Evolutionary conservation across 2,113 vertebrate species (phyloP), one percentile per base, ranked within the genome.

Genomic region (Microcebus lehilahytsara): DNA sequence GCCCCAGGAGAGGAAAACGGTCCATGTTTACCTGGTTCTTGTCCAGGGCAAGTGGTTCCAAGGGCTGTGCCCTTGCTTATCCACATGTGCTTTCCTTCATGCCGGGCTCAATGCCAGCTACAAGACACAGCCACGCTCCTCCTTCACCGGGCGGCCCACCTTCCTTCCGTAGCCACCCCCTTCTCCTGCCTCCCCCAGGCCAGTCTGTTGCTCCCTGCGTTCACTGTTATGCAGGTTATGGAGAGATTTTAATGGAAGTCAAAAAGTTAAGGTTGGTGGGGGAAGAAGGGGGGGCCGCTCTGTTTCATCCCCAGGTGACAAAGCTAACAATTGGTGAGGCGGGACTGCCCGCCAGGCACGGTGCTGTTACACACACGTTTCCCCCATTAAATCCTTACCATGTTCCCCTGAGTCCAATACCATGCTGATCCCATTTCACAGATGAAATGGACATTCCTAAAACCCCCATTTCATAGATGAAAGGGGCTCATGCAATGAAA

Each of bases 101-200:
- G 3, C 19, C 46, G 62, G 27, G 56, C 17, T 89, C 6, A 49
- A 6, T n/a, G 25, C 62, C 30, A 37, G 58, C 1, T 1, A 20
- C 19, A 16, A 78, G 40, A 53, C 7, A 34, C 10, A 25, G 34
- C 14, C 67, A 27, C 4, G 5, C 11, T 17, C 34, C 37, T 13
- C 37, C 51, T 22, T 10, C 12, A 22, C 5, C 0, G 0, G 37
- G 46, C 0, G 0, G 34, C 32, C 46, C 10, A 5, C 12, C 22
- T 17, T 40, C 7, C 5, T 34, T 53, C 85, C 20, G 23, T 6
- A 27, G 19, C 23, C 22, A 46, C 27, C 14, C 14, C 40, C 51
- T 14, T 10, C 49, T 62, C 22, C 51, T 20, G 22, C 53, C 79
- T 60, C 53, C 56, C 32, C 16, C 13, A n/a, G 81, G 34, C 34